Evolutionary conservation across 2,888 invertebrate species (phyloP).

Genomic region (Apodemia hepburni): DNA sequence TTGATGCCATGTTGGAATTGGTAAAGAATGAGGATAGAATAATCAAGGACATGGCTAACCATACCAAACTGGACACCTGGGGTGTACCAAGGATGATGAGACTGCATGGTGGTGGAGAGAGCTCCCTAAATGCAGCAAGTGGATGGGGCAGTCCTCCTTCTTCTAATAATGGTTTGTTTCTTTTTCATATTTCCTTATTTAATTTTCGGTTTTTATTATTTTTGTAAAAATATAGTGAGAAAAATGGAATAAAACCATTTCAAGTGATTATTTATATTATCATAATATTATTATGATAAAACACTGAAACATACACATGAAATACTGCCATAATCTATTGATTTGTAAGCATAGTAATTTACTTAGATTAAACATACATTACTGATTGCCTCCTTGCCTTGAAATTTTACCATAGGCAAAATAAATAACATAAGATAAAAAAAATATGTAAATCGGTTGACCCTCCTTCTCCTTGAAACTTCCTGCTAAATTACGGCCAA

Average conservation of each 20-base stretch:
- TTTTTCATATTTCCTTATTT: background rate
- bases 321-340: no score
- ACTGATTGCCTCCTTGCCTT: no score
- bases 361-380: no score
- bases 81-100: conserved; percentile 82
- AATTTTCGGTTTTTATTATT: background rate
- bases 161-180: conserved; percentile 79
- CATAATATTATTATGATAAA: background rate
- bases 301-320: no score
- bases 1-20: conserved; percentile 68
- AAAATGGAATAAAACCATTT: background rate
- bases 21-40: conserved; percentile 53
- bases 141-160: conserved; percentile 90
- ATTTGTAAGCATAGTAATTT: no score
- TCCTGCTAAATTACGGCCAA: no score
- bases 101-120: conserved; percentile 89
- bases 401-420: no score
- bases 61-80: conserved; percentile 67
- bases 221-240: background rate
- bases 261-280: background rate
- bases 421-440: no score
- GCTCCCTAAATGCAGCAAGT: conserved; percentile 87
- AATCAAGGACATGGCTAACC: conserved; percentile 46
- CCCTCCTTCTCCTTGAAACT: no score
- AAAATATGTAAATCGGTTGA: no score